Evolutionary conservation across 2,888 invertebrate genomes (phyloP).

Genomic region (Tachystola acroxantha): DNA sequence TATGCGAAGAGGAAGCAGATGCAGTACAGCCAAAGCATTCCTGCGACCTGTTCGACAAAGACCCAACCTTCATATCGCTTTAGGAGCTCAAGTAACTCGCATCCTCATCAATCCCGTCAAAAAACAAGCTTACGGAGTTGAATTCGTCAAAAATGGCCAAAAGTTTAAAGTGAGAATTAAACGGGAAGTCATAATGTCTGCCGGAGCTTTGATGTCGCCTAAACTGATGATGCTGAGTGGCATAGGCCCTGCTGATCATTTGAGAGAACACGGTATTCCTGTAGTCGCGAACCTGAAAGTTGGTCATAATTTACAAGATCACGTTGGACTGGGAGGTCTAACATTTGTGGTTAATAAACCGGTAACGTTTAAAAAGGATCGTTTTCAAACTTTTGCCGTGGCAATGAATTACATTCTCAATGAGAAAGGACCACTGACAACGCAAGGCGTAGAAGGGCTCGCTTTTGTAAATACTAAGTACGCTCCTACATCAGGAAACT

Average conservation of each 20-base stretch:
- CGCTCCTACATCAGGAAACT: slow-evolving; percentile 85
- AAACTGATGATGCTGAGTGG: slow-evolving; percentile 95
- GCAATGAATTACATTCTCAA: slow-evolving; percentile 89
- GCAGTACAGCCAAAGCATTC: slow-evolving; percentile 93
- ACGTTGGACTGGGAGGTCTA: slow-evolving; percentile 90
- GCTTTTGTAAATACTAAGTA: slow-evolving; percentile 93
- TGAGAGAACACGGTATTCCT: slow-evolving; percentile 84
- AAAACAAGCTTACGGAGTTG: slow-evolving; percentile 86
- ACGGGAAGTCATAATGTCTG: slow-evolving; percentile 89
- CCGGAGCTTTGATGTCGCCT: slow-evolving; percentile 93
- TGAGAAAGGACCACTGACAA: slow-evolving; percentile 90
- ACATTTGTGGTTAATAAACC: slow-evolving; percentile 91
- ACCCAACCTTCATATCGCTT: slow-evolving; percentile 87
- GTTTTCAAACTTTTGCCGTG: slow-evolving; percentile 87
- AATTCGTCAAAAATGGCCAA: slow-evolving; percentile 82
- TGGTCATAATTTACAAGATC: slow-evolving; percentile 92
- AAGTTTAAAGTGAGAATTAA: slow-evolving; percentile 83
- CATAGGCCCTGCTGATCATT: slow-evolving; percentile 88
- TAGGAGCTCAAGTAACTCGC: slow-evolving; percentile 85
- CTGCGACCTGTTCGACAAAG: slow-evolving; percentile 88
- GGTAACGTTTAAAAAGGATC: slow-evolving; percentile 85
- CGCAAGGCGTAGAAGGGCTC: slow-evolving; percentile 90
- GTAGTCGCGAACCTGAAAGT: slow-evolving; percentile 87
- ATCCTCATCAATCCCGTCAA: slow-evolving; percentile 83
- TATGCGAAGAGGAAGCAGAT: slow-evolving; percentile 88